Percentiles rank a stretch among this genome's conserved stretches.
These are phyloP conservation scores for Myathropa florea DNA, from an alignment of 2,888 invertebrate species.

Conservation along the genomic window DNA sequence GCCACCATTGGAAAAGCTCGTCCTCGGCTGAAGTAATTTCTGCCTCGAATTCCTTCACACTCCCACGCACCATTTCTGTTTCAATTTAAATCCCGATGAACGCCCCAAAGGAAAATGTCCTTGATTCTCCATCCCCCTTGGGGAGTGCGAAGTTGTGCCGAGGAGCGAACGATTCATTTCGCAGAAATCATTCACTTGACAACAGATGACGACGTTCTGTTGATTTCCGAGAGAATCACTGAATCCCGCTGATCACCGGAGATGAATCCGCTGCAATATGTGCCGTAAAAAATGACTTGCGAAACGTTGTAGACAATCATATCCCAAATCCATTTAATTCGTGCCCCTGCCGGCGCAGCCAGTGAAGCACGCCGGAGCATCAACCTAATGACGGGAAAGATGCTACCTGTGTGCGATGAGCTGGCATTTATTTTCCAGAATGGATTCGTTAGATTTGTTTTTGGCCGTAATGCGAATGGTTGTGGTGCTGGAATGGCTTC, in stretches of 20 bases:
- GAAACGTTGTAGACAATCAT: neutral
- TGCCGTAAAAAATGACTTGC: slow-evolving; percentile 4
- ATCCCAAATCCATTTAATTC: slow-evolving; percentile 13
- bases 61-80: slow-evolving; percentile 33
- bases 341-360: neutral
- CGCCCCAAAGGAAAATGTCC: neutral
- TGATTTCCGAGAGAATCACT: neutral
- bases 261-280: slow-evolving; percentile 8
- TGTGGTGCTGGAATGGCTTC: neutral
- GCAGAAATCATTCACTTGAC: neutral
- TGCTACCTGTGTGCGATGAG: slow-evolving; percentile 1
- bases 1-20: too few species aligned
- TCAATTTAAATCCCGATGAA: slow-evolving; percentile 16
- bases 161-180: neutral
- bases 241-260: slow-evolving; percentile 2
- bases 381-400: slow-evolving; percentile 1
- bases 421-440: neutral
- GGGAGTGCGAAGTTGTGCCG: neutral
- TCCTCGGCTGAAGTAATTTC: neutral
- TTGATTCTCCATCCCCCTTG: neutral
- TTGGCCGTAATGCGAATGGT: neutral
- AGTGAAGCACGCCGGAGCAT: too few species aligned
- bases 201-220: neutral
- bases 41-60: slow-evolving; percentile 5
- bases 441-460: slow-evolving; percentile 6